Conservation (phyloP, 2,888 invertebrate species). For the Mythimna impura region DNA sequence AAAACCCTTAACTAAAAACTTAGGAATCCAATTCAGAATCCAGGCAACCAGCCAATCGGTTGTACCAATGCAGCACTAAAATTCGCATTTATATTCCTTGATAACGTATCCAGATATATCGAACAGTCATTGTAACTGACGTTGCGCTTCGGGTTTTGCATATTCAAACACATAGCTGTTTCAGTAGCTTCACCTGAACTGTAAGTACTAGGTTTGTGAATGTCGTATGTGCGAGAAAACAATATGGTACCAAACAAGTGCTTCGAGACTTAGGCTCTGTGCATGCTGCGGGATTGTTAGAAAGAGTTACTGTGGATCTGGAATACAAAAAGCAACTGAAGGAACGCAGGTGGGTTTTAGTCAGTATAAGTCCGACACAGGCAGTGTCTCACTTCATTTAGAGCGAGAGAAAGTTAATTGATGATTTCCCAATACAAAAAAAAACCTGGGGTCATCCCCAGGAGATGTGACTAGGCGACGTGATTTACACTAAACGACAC, state of each 20-base stretch:
- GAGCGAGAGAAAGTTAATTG: no score
- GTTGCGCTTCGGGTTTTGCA: conserved; percentile 42
- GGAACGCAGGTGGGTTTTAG: no score
- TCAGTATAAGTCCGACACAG: no score
- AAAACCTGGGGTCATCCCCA: neutral
- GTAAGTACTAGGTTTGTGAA: conserved; percentile 17
- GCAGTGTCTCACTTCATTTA: no score
- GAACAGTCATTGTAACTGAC: conserved; percentile 41
- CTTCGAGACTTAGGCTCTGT: conserved; percentile 4
- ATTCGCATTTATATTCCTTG: conserved; percentile 36
- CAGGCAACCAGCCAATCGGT: neutral
- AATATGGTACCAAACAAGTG: conserved; percentile 27
- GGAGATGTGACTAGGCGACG: neutral
- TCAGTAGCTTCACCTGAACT: conserved; percentile 33
- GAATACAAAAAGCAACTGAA: no score
- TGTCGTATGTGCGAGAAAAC: conserved; percentile 14
- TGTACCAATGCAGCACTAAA: conserved; percentile 11
- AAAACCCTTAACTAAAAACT: neutral
- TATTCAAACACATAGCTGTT: conserved; percentile 42
- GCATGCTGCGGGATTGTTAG: no score
- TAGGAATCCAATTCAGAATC: neutral
- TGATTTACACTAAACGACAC: neutral
- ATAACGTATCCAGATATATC: conserved; percentile 39
- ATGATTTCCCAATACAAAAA: no score
- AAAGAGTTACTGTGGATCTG: no score